Base-by-base conservation (phyloP, 2,113 vertebrate species). In the Perca fluviatilis region DNA sequence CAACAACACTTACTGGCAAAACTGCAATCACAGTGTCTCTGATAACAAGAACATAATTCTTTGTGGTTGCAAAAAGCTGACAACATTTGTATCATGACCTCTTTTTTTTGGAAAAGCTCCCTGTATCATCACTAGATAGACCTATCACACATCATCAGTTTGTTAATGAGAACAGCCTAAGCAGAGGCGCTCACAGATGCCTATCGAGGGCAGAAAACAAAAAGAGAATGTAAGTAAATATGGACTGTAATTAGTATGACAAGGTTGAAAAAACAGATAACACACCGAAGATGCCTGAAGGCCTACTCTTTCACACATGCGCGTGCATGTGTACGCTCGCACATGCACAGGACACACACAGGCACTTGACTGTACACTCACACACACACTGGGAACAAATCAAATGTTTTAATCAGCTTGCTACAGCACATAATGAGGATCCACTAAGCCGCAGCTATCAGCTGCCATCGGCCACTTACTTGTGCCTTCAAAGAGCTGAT, bases 331-430 rank as follows among this genome's bases (percentile, higher is more conserved):
- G 72, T 30, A 72, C 54, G 23, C 80, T 36, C 53, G 30, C 46
- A 49, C 72, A 9, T 72, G 81, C 88, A 91, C 76, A 66, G 56
- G 74, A 78, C 83, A 68, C 82, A 86, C 86, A 84, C 77, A 80
- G 47, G 54, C 81, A 40, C 80, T 77, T 11, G 18, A 61, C 21
- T 51, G 67, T 69, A 74, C 56, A 1, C 21, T 64, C 75, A 62
- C 83, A 50, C 76, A 61, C 75, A 80, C 71, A 49, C 73, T 30
- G 69, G 80, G 86, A 91, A 80, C 74, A 94, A 95, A 95, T 92
- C 90, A 90, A 88, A 93, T 91, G 91, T 94, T 95, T 96, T 95
- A 95, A 96, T 96, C 95, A 95, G 93, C 92, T 92, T 91, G 90
- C 92, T 92, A 90, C 91, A 94, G 92, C 87, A 88, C 87, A 92